Base-by-base conservation (phyloP, 2,888 invertebrate species). In the Atrina japonica region DNA sequence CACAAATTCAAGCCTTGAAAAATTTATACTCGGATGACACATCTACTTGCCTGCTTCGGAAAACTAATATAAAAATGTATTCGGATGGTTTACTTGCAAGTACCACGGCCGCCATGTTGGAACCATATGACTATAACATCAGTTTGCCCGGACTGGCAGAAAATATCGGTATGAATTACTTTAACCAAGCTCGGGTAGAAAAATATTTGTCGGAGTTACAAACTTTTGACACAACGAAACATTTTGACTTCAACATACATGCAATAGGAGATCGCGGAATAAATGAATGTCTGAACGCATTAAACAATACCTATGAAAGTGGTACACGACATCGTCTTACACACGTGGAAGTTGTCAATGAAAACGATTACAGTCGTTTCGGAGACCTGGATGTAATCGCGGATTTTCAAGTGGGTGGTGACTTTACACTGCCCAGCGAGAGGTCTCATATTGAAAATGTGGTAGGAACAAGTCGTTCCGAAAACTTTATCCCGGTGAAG, bases 191-290 rank as follows among this genome's bases (percentile, higher is more conserved):
- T 1, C 63, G 73, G 1, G 11, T 73, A 3, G 40, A 35, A 58
- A 68, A 61, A 27, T 76, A 73, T 35, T 27, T 76, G n/a, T 43
- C 27, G 50, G 53, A 65, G 47, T 29, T 76, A 1, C 76, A 76
- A 40, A 30, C 30, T 35, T 68, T 76, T 40, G 70, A 30, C 21
- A 18, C 18, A 23, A 53, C 21, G 5, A 58, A 65, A 14, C 67
- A 73, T 1, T 76, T 68, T 30, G 73, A 76, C 52, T 76, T 76
- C 30, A 69, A 73, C 23, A 56, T 76, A 11, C 76, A 76, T 40
- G 69, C 76, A 7, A 76, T 76, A 7, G 76, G 76, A 23, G 76
- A 76, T 23, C 67, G 73, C 11, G 76, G 73, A 18, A 53, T 76
- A 9, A 14, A 27, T 3, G 73, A 76, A 53, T 40, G 67, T n/a